Conservation (phyloP, 1,140 invertebrate species). For the Drosophila neocordata region DNA sequence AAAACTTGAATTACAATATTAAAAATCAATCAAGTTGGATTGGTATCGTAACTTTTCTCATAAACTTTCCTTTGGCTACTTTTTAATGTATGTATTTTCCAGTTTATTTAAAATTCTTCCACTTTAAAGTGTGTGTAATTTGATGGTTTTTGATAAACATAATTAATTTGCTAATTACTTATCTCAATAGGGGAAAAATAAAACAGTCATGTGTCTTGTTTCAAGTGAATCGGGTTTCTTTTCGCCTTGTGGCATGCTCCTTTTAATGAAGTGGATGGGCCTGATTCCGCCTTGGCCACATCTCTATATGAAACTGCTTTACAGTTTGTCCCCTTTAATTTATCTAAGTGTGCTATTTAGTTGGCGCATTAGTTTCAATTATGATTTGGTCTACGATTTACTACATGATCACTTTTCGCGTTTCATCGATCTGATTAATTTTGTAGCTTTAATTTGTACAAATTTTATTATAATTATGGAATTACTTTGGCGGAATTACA, state of each 20-base stretch:
- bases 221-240: conserved; percentile 39
- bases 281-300: conserved; percentile 31
- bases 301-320: conserved; percentile 22
- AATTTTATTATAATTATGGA: conserved; percentile 37
- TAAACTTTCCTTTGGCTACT: not conserved
- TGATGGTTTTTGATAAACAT: not conserved
- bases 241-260: conserved; percentile 34
- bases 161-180: not conserved
- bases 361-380: conserved; percentile 32
- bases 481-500: conserved; percentile 35
- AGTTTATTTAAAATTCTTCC: no score
- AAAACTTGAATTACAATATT: no score
- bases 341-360: not conserved
- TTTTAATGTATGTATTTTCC: not conserved
- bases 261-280: conserved; percentile 33
- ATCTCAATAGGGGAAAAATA: no score
- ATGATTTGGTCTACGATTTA: conserved; percentile 28
- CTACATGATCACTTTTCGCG: conserved; percentile 37
- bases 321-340: not conserved
- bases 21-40: no score
- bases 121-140: not conserved
- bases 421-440: conserved; percentile 39
- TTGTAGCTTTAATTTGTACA: not conserved
- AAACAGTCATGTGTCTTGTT: conserved; percentile 46
- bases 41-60: no score